A percentile compares a stretch with the other conserved stretches of the same genome.
These are phyloP conservation scores for Sebastes minor DNA, from an alignment of 2,797 vertebrate species.

Conservation along the genomic window DNA sequence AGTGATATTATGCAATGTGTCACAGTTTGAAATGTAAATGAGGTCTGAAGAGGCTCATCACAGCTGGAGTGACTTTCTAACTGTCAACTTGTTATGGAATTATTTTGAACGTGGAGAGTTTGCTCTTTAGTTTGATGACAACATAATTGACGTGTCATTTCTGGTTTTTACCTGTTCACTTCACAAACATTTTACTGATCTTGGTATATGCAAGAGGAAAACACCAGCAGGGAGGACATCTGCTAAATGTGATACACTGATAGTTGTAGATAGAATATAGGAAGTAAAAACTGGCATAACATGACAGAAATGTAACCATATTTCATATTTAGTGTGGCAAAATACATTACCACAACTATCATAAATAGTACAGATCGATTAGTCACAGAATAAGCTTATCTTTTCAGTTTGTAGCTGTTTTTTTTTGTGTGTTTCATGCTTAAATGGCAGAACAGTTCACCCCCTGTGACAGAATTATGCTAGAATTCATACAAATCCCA, in stretches of 20 bases:
- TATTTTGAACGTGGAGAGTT: constrained; percentile 1
- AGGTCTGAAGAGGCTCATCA: constrained; percentile 27
- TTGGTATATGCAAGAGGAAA: neutral
- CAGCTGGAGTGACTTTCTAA: constrained; percentile 41
- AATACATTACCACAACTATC: neutral
- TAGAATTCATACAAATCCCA: neutral
- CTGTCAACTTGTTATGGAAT: constrained; percentile 42
- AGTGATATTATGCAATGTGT: constrained; percentile 9
- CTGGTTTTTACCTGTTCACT: constrained; percentile 5
- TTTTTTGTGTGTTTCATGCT: neutral
- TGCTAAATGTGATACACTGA: neutral
- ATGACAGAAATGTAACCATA: neutral
- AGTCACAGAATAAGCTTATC: neutral
- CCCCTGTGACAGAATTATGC: neutral
- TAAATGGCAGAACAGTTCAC: neutral
- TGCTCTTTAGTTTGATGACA: constrained; percentile 23
- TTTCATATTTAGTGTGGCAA: neutral
- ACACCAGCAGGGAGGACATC: neutral
- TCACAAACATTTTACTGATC: neutral
- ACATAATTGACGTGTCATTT: neutral
- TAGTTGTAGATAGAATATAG: neutral
- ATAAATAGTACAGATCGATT: neutral
- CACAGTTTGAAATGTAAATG: constrained; percentile 41
- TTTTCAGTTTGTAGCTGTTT: neutral
- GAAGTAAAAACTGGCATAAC: neutral